phyloP scores from a whole-genome alignment of 2,888 invertebrate genomes.

The Sarcophaga rosellei region DNA sequence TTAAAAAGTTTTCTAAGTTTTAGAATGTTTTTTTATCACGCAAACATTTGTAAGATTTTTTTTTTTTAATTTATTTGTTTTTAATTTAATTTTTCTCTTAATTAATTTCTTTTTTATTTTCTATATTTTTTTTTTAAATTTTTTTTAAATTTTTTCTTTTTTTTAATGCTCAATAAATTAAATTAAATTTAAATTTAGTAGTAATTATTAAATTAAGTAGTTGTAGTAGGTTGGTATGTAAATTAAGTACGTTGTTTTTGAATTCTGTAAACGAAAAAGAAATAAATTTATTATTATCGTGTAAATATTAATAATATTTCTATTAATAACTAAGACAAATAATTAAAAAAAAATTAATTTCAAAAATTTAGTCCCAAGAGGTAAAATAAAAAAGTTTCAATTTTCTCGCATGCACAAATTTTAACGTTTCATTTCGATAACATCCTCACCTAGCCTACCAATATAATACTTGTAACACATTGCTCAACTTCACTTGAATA shows the following conservation, averaged over 20 bases:
- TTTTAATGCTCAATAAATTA: conserved; percentile 23
- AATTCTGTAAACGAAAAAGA: conserved; percentile 70
- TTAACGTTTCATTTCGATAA: too few relatives aligned
- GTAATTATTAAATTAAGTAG: conserved; percentile 15
- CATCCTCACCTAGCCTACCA: too few relatives aligned
- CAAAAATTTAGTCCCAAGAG: too few relatives aligned
- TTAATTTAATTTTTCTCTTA: conserved; percentile 6
- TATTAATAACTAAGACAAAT: neutral
- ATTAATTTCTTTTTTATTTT: conserved; percentile 27
- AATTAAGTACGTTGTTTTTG: conserved; percentile 64
- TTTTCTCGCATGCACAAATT: too few relatives aligned
- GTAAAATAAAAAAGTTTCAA: too few relatives aligned
- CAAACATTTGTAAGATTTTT: conserved; percentile 60
- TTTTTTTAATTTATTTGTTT: conserved; percentile 30
- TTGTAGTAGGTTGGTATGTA: conserved; percentile 53
- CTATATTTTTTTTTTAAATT: neutral
- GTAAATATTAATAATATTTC: neutral
- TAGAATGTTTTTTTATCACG: conserved; percentile 55
- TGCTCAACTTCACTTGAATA: too few relatives aligned
- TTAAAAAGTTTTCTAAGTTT: conserved; percentile 33
- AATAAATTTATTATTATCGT: neutral
- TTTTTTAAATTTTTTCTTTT: neutral
- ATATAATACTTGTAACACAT: too few relatives aligned
- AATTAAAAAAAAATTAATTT: neutral
- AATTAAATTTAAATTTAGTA: conserved; percentile 23